These are phyloP conservation scores for Reinhardtius hippoglossoides DNA, from an alignment of 2,113 vertebrate genomes.

Conservation along the genomic window DNA sequence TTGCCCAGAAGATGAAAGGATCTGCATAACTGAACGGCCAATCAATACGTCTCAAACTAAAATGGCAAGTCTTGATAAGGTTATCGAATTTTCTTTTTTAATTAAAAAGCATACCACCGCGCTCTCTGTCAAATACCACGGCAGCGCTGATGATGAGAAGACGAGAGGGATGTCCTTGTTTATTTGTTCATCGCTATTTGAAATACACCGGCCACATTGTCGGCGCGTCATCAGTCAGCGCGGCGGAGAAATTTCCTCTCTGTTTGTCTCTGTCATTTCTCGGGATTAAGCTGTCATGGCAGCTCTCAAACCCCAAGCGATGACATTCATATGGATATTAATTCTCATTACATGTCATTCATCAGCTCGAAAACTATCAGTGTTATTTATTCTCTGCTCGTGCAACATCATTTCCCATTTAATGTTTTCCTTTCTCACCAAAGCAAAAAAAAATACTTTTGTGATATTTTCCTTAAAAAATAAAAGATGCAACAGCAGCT, in stretches of 20 bases:
- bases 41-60: constrained; percentile 79
- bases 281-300: constrained; percentile 49
- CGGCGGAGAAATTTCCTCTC: constrained; percentile 42
- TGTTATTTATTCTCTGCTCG: constrained; percentile 28
- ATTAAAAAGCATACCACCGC: constrained; percentile 78
- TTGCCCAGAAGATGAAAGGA: constrained; percentile 74
- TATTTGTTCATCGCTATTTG: constrained; percentile 54
- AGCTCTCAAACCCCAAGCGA: constrained; percentile 49
- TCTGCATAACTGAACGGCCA: constrained; percentile 75
- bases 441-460: background rate
- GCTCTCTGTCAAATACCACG: constrained; percentile 56
- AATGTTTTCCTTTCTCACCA: background rate
- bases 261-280: constrained; percentile 47
- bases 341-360: constrained; percentile 57
- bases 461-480: background rate
- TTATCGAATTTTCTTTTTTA: constrained; percentile 82
- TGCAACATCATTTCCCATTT: constrained; percentile 21
- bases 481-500: background rate
- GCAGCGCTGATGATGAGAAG: constrained; percentile 28
- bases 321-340: constrained; percentile 49
- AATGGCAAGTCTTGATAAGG: constrained; percentile 80
- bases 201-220: constrained; percentile 40
- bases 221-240: constrained; percentile 69
- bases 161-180: constrained; percentile 47
- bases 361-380: constrained; percentile 47